Percentiles rank a stretch among this genome's conserved stretches.
Evolutionary conservation across 2,888 invertebrate species (phyloP).

Genomic region (Apamea monoglypha): DNA sequence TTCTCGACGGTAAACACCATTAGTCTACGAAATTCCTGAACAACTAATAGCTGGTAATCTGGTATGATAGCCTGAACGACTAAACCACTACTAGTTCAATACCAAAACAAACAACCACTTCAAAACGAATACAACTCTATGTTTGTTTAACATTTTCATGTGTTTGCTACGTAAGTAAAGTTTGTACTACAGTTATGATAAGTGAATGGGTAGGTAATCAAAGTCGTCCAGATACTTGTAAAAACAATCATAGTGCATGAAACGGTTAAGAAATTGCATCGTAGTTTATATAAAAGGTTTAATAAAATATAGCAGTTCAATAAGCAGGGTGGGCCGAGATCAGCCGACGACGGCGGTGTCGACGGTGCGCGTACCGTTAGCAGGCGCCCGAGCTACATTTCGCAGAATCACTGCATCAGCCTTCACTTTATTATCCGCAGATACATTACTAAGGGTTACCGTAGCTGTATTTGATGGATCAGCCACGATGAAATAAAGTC

Average conservation of each 20-base stretch:
- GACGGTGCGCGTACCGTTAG: conserved; percentile 64
- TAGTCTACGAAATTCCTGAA: conserved; percentile 30
- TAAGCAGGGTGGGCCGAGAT: conserved; percentile 56
- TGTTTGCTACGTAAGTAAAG: background rate
- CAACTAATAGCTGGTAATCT: conserved; percentile 23
- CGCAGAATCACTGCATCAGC: conserved; percentile 63
- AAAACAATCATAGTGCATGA: background rate
- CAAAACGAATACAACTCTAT: conserved; percentile 21
- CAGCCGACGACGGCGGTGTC: conserved; percentile 46
- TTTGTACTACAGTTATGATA: background rate
- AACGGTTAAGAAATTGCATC: background rate
- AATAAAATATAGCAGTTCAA: conserved; percentile 35
- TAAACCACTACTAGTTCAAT: conserved; percentile 24
- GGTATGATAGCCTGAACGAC: conserved; percentile 33
- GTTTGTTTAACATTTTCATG: conserved; percentile 15
- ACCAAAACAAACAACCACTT: conserved; percentile 42
- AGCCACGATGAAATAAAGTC: conserved; percentile 24
- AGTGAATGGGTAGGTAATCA: background rate
- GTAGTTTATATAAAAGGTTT: conserved; percentile 46
- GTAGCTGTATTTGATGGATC: conserved; percentile 45
- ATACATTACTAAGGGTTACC: conserved; percentile 47
- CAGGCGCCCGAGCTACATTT: conserved; percentile 58
- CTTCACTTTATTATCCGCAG: conserved; percentile 53
- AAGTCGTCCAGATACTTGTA: background rate
- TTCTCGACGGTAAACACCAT: conserved; percentile 14